Evolutionary conservation across 2,888 invertebrate genomes (phyloP).

Genomic region (Agriopis leucophaearia): DNA sequence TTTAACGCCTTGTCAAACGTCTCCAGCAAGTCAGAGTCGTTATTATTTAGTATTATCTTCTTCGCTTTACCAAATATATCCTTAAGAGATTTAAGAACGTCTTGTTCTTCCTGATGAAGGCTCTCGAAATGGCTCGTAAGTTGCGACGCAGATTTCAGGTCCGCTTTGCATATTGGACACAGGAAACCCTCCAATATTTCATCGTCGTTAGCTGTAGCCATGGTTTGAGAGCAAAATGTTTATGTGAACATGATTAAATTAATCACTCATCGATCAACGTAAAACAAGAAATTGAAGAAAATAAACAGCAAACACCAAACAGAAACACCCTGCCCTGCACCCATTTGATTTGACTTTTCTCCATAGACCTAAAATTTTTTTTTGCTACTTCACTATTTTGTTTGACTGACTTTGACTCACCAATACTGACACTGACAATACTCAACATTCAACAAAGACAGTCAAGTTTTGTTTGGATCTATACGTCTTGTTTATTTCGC

Average conservation of each 20-base stretch:
- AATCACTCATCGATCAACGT: background rate
- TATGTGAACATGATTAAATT: conserved; percentile 26
- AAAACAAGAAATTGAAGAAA: background rate
- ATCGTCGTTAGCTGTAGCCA: conserved; percentile 81
- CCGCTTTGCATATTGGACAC: conserved; percentile 97
- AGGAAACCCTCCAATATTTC: conserved; percentile 96
- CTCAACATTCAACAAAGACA: too few species aligned
- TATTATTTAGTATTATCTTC: conserved; percentile 79
- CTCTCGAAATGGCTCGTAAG: conserved; percentile 96
- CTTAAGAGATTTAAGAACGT: conserved; percentile 92
- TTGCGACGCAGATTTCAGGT: conserved; percentile 93
- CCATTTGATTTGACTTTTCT: too few species aligned
- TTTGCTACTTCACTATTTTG: too few species aligned
- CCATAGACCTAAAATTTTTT: too few species aligned
- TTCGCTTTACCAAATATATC: conserved; percentile 96
- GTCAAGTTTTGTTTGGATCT: too few species aligned
- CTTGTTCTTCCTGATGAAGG: conserved; percentile 94
- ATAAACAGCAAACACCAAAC: background rate
- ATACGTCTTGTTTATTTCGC: too few species aligned
- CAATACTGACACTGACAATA: too few species aligned
- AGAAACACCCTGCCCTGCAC: background rate
- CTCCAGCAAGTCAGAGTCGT: conserved; percentile 87
- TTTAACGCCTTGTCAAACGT: conserved; percentile 85
- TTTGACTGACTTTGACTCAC: too few species aligned
- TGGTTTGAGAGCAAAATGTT: conserved; percentile 52